Percentiles rank a stretch among this genome's conserved stretches.
These are phyloP conservation scores for Mesaphorura yosii DNA, from an alignment of 1,140 invertebrate genomes.

Conservation along the genomic window DNA sequence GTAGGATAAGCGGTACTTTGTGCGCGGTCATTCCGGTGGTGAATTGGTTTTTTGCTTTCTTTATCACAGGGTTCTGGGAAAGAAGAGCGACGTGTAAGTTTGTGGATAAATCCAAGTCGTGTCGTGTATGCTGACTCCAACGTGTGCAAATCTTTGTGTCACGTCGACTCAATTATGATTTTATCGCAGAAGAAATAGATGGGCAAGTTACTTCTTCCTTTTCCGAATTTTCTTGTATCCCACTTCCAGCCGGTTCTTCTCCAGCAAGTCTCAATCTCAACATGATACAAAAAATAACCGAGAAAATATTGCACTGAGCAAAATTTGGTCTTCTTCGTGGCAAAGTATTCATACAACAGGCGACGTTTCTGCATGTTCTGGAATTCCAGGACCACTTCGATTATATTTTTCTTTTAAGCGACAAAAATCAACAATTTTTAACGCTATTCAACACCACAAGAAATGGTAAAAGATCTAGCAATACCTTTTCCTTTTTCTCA, in stretches of 20 bases:
- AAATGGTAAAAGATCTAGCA: constrained; percentile 21
- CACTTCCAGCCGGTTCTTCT: no score
- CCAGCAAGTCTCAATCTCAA: not conserved
- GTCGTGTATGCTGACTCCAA: constrained; percentile 14
- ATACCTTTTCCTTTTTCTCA: constrained; percentile 30
- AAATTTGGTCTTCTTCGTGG: constrained; percentile 6
- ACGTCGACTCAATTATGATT: constrained; percentile 33
- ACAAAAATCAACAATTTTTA: constrained; percentile 34
- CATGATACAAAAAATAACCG: not conserved
- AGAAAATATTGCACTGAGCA: not conserved
- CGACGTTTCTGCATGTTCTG: no score
- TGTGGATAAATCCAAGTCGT: constrained; percentile 23
- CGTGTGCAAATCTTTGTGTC: constrained; percentile 33
- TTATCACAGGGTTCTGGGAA: not conserved
- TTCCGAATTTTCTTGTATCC: constrained; percentile 1
- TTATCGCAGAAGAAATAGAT: constrained; percentile 32
- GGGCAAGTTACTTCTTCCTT: constrained; percentile 26
- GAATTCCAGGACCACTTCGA: no score
- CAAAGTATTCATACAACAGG: no score
- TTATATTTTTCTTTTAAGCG: constrained; percentile 20
- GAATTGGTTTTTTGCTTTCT: constrained; percentile 24
- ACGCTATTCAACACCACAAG: constrained; percentile 31
- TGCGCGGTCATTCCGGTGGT: constrained; percentile 33
- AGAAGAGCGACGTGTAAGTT: constrained; percentile 31
- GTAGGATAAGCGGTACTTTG: no score